A percentile compares a stretch with the other conserved stretches of the same genome.
Evolutionary conservation across 2,888 invertebrate species (phyloP).

Genomic region (Pristionchus entomophagus): DNA sequence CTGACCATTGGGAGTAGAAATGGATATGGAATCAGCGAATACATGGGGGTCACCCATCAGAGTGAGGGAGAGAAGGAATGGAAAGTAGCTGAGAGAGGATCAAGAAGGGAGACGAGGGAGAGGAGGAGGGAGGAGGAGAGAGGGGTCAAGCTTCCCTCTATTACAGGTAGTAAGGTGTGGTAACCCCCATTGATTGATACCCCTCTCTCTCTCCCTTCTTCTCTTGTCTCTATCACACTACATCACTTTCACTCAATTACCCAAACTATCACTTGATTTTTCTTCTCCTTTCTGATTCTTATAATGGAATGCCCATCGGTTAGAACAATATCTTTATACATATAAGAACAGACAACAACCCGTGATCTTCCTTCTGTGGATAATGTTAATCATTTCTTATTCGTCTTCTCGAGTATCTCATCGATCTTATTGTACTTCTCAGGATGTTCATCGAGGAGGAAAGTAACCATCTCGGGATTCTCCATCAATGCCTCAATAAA

Average conservation of each 20-base stretch:
- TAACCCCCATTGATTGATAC: slow-evolving; percentile 44
- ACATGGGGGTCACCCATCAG: slow-evolving; percentile 26
- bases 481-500: neutral
- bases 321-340: neutral
- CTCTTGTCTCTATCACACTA: slow-evolving; percentile 42
- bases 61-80: neutral
- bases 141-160: slow-evolving; percentile 28
- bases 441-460: neutral
- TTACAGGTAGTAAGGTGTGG: slow-evolving; percentile 35
- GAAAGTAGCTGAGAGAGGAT: neutral
- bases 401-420: neutral
- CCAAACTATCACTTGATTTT: neutral
- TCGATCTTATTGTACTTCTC: neutral
- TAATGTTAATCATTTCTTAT: neutral
- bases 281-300: neutral
- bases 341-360: neutral
- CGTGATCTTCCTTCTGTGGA: neutral
- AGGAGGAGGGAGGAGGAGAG: slow-evolving; percentile 5
- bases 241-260: slow-evolving; percentile 40
- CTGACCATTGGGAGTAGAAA: slow-evolving; percentile 37
- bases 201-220: neutral
- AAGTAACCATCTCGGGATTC: neutral
- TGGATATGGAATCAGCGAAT: slow-evolving; percentile 45
- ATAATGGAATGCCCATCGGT: neutral
- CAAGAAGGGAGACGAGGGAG: slow-evolving; percentile 35